Evolutionary conservation across 2,888 invertebrate genomes (phyloP).

Genomic region (Axea sp.): DNA sequence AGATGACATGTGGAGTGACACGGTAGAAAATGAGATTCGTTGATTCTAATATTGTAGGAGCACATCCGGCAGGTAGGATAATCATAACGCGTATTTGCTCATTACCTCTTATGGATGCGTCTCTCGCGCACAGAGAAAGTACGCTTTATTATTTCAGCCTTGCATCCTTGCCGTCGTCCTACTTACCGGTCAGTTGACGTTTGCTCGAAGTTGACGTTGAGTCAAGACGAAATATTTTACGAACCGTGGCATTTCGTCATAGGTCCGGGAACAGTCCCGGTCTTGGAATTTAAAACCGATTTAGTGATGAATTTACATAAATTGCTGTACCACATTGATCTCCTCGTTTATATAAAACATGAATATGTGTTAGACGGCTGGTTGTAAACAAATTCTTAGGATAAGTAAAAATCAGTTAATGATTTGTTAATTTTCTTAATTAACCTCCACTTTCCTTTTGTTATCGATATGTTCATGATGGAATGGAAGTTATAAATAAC

Average conservation of each 20-base stretch:
- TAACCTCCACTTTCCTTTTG: no score
- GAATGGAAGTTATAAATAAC: no score
- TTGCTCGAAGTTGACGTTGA: conserved; percentile 45
- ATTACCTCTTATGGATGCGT: conserved; percentile 53
- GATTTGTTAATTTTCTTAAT: no score
- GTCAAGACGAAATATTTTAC: conserved; percentile 40
- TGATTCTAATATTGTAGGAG: background rate
- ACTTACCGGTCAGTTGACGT: conserved; percentile 67
- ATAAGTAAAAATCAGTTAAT: no score
- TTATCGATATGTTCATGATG: no score
- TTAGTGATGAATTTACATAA: conserved; percentile 31
- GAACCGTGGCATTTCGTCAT: conserved; percentile 40
- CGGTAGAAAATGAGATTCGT: no score
- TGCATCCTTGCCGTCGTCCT: conserved; percentile 76
- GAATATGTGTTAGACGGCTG: no score
- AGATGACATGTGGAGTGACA: no score
- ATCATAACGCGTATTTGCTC: conserved; percentile 49
- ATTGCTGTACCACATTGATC: no score
- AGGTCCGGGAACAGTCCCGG: conserved; percentile 23
- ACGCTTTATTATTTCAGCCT: conserved; percentile 75
- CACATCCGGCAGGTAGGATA: conserved; percentile 44
- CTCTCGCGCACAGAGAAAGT: conserved; percentile 72
- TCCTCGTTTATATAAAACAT: no score
- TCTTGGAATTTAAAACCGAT: conserved; percentile 5
- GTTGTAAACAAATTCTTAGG: no score